A percentile compares a stretch with the other conserved stretches of the same genome.
Conservation (phyloP, 2,797 vertebrate species). For the Sciaenops ocellatus region DNA sequence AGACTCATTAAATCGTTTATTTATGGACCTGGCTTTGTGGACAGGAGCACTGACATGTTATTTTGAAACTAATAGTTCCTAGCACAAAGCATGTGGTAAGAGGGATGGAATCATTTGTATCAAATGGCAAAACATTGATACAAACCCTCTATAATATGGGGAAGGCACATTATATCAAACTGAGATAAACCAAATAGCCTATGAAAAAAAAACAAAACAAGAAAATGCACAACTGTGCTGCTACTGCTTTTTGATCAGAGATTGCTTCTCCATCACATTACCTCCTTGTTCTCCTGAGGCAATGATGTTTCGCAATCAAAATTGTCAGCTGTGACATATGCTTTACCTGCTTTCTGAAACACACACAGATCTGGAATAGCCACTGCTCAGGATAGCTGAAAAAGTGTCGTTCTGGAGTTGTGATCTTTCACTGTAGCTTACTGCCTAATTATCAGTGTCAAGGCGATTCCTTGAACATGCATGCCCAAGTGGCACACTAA, state of each 20-base stretch:
- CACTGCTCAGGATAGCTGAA: constrained; percentile 21
- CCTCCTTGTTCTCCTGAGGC: constrained; percentile 18
- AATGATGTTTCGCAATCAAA: constrained; percentile 39
- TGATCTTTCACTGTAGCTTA: constrained; percentile 2
- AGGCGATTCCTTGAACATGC: constrained; percentile 10
- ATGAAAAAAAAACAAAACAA: constrained; percentile 5
- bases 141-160: background rate
- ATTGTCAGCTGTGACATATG: constrained; percentile 23
- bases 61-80: too few relatives aligned
- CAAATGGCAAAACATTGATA: background rate
- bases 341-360: constrained; percentile 8
- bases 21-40: background rate
- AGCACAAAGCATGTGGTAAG: background rate
- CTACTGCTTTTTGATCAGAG: constrained; percentile 41
- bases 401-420: constrained; percentile 1
- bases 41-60: background rate
- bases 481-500: background rate
- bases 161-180: background rate
- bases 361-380: constrained; percentile 5
- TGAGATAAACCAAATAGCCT: background rate
- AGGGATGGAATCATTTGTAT: background rate
- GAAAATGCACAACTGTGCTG: constrained; percentile 4
- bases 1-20: background rate
- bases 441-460: constrained; percentile 13
- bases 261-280: constrained; percentile 42